Conservation (phyloP, 2,113 vertebrate genomes). For the Corythornis cristatus region DNA sequence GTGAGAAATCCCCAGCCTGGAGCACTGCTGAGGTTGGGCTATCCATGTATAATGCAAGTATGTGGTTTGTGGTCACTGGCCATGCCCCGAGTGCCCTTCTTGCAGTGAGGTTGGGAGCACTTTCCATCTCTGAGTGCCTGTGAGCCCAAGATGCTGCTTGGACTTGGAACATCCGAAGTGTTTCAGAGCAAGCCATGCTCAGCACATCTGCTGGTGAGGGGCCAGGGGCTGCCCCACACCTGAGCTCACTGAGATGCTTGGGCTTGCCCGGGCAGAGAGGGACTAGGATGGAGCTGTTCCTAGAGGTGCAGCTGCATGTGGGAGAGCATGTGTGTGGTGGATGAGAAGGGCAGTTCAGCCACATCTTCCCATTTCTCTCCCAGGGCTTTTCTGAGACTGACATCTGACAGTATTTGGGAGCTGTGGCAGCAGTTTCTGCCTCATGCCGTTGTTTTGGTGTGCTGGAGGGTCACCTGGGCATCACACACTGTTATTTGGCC, state of each 20-base stretch:
- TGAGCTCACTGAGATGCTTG: background rate
- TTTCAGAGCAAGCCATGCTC: background rate
- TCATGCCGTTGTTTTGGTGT: background rate
- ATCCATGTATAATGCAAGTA: accelerated
- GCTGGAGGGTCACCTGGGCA: background rate
- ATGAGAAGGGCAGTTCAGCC: background rate
- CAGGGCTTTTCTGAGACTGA: accelerated
- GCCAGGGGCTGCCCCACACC: accelerated
- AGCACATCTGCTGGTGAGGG: background rate
- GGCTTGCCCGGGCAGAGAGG: background rate
- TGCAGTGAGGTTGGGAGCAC: accelerated
- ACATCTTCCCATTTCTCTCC: accelerated
- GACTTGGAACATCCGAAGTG: background rate
- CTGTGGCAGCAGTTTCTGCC: background rate
- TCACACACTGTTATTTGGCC: background rate
- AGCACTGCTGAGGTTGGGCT: background rate
- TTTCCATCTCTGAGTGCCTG: background rate
- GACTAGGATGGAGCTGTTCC: accelerated
- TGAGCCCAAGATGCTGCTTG: background rate
- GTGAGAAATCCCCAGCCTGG: background rate
- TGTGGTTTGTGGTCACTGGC: accelerated
- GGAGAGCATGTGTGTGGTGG: accelerated
- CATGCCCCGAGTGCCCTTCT: background rate
- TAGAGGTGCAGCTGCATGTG: background rate
- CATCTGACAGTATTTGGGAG: accelerated